phyloP scores from a whole-genome alignment of 1,140 invertebrate species.

The Heliconius eleuchia region DNA sequence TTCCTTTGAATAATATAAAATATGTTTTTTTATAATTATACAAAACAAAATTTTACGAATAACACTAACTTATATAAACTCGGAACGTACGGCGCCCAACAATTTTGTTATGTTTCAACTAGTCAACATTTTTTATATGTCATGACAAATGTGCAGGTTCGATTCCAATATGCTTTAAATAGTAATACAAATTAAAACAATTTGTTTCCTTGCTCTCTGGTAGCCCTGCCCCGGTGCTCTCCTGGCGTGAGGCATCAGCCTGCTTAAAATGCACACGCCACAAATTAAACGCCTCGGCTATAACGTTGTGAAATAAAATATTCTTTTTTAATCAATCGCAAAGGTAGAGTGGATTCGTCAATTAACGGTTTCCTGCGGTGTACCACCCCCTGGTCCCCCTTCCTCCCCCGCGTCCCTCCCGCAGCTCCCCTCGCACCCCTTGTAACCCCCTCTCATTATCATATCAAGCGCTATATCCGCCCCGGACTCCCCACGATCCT shows the following conservation, averaged over 20 bases:
- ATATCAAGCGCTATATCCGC: slow-evolving; percentile 24
- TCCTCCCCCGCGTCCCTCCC: background rate
- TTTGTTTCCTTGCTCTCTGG: background rate
- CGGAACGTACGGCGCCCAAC: no score
- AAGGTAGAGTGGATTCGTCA: slow-evolving; percentile 31
- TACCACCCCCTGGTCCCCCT: background rate
- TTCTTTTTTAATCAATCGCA: slow-evolving; percentile 37
- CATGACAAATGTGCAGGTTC: no score
- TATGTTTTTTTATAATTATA: no score
- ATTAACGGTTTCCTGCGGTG: slow-evolving; percentile 34
- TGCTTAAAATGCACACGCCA: slow-evolving; percentile 3
- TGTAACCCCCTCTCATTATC: slow-evolving; percentile 23
- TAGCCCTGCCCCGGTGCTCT: background rate
- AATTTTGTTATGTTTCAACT: no score
- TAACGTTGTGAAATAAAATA: slow-evolving; percentile 27
- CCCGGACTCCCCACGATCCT: slow-evolving; percentile 6
- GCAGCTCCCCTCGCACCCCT: background rate
- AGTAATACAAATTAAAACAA: background rate
- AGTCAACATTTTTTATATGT: no score
- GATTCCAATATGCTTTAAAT: background rate
- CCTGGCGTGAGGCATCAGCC: background rate
- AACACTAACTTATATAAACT: no score
- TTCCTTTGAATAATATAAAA: no score
- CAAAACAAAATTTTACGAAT: no score
- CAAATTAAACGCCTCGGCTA: slow-evolving; percentile 11